Evolutionary conservation across 2,888 invertebrate genomes (phyloP).

Genomic region (Hyposoter didymator): DNA sequence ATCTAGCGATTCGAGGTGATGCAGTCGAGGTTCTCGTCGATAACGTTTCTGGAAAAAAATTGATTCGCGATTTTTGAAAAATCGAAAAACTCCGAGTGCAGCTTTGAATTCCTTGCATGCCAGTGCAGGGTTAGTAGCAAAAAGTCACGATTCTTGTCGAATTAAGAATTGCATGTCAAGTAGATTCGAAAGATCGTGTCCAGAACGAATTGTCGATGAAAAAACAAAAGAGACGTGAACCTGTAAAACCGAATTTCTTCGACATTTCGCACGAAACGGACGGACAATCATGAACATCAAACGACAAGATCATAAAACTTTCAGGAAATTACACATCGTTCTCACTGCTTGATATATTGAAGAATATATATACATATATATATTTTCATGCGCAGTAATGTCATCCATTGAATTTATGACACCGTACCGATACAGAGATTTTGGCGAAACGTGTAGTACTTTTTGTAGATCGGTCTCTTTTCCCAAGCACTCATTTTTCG

Average conservation of each 20-base stretch:
- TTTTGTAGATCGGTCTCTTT: constrained; percentile 36
- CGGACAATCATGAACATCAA: constrained; percentile 24
- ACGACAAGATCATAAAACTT: constrained; percentile 40
- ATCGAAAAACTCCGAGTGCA: too few relatives aligned
- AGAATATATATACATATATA: neutral
- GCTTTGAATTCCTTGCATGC: too few relatives aligned
- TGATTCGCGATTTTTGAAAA: too few relatives aligned
- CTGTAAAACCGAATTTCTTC: constrained; percentile 35
- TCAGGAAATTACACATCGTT: constrained; percentile 31
- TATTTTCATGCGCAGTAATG: constrained; percentile 16
- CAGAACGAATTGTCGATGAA: constrained; percentile 49
- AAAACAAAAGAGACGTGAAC: neutral
- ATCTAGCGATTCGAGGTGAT: too few relatives aligned
- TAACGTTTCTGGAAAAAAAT: too few relatives aligned
- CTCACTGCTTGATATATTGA: constrained; percentile 1
- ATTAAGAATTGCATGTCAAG: neutral
- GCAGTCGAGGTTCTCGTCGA: too few relatives aligned
- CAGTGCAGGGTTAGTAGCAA: neutral
- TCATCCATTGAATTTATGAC: constrained; percentile 48
- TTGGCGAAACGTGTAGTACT: constrained; percentile 32
- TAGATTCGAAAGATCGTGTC: constrained; percentile 37
- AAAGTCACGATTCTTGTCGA: neutral
- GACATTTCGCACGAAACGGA: neutral
- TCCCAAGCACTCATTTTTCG: neutral
- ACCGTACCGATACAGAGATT: constrained; percentile 50